These are phyloP conservation scores for Syngnathoides biaculeatus DNA, from an alignment of 2,113 vertebrate genomes.

Conservation along the genomic window DNA sequence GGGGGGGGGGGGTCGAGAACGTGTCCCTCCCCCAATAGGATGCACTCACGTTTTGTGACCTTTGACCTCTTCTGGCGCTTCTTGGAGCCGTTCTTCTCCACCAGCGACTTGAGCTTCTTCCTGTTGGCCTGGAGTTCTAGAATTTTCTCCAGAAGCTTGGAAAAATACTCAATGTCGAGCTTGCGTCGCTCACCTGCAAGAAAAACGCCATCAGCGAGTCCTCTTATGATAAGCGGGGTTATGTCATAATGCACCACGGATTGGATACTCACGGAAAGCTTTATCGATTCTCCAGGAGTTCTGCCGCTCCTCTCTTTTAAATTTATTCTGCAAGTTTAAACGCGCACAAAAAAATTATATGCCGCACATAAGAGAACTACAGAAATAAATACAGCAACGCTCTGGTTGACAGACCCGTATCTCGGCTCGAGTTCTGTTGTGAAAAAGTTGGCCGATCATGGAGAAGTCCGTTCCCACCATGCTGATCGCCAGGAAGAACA, in stretches of 20 bases:
- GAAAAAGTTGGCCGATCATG: slow-evolving; percentile 94
- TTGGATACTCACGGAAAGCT: slow-evolving; percentile 86
- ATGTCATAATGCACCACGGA: not conserved
- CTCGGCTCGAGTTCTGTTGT: slow-evolving; percentile 87
- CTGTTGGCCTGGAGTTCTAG: slow-evolving; percentile 80
- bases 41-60: slow-evolving; percentile 26
- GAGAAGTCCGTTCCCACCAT: slow-evolving; percentile 99
- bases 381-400: not conserved
- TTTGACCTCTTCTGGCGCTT: slow-evolving; percentile 37
- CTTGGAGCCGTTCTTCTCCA: slow-evolving; percentile 33
- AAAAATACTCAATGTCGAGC: slow-evolving; percentile 91
- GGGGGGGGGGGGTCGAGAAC: too few species aligned
- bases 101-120: slow-evolving; percentile 67
- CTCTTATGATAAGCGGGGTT: not conserved
- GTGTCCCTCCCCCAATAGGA: too few species aligned
- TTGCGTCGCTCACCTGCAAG: slow-evolving; percentile 82
- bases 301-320: slow-evolving; percentile 90
- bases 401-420: slow-evolving; percentile 82
- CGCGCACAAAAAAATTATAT: not conserved
- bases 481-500: slow-evolving; percentile 98
- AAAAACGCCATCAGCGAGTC: not conserved
- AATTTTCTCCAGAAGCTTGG: slow-evolving; percentile 84
- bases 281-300: slow-evolving; percentile 97
- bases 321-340: slow-evolving; percentile 84
- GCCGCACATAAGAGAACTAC: not conserved